These are phyloP conservation scores for Eriocheir sinensis DNA, from an alignment of 1,140 invertebrate genomes.

Conservation along the genomic window DNA sequence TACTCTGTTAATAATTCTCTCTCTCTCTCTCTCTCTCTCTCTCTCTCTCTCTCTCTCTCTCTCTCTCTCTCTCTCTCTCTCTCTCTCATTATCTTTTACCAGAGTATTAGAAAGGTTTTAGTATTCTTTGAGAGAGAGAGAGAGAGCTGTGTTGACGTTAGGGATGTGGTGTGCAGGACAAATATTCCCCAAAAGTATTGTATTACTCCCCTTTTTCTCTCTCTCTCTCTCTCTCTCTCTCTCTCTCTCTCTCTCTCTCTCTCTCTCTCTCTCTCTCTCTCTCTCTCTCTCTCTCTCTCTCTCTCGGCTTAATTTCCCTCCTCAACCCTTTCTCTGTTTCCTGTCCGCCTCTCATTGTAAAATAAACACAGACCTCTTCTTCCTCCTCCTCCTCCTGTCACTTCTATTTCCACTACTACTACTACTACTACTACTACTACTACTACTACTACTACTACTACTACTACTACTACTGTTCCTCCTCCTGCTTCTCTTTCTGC, in stretches of 20 bases:
- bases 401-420: slow-evolving; percentile 23
- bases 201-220: neutral
- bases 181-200: slow-evolving; percentile 25
- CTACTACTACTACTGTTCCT: neutral
- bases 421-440: neutral
- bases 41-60: slow-evolving; percentile 44
- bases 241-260: neutral
- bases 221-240: neutral
- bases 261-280: slow-evolving; percentile 36
- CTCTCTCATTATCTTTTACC: neutral
- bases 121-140: slow-evolving; percentile 34
- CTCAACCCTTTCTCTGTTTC: neutral
- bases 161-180: slow-evolving; percentile 20
- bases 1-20: slow-evolving; percentile 17
- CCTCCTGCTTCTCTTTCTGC: neutral
- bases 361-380: neutral
- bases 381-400: neutral
- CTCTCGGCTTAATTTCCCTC: neutral
- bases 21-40: neutral
- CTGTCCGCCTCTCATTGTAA: neutral
- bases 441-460: slow-evolving; percentile 24
- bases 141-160: neutral
- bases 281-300: slow-evolving; percentile 36
- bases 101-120: too few relatives aligned
- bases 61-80: slow-evolving; percentile 53